Evolutionary conservation across 2,888 invertebrate species (phyloP).

Genomic region (Branchellion lobata): DNA sequence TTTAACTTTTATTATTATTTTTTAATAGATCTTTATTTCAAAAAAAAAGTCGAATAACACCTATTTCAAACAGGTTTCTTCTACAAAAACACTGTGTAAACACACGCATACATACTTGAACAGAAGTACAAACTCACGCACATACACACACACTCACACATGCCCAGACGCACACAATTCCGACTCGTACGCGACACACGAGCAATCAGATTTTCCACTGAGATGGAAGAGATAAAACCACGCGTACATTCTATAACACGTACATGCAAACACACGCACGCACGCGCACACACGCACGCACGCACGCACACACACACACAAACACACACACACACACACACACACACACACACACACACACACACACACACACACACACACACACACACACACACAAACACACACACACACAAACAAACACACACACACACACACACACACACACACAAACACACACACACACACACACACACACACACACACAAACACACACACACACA

Average conservation of each 20-base stretch:
- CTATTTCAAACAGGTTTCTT: too few species aligned
- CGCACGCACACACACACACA: background rate
- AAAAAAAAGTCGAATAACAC: too few species aligned
- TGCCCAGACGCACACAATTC: background rate
- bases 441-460: background rate
- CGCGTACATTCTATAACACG: too few species aligned
- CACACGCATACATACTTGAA: background rate
- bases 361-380: conserved; percentile 2
- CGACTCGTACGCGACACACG: too few species aligned
- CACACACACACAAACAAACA: background rate
- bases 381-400: background rate
- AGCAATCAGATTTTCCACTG: too few species aligned
- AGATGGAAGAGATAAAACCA: too few species aligned
- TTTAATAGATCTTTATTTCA: too few species aligned
- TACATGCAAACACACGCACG: background rate
- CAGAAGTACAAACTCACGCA: background rate
- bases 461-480: background rate
- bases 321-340: background rate
- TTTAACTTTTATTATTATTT: too few species aligned
- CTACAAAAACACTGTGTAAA: too few species aligned
- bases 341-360: conserved; percentile 1
- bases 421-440: conserved; percentile 14
- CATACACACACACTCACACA: conserved; percentile 4
- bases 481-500: conserved; percentile 4
- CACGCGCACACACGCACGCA: background rate